Base-by-base conservation (phyloP, 2,113 vertebrate species). In the Cephalopterus ornatus region DNA sequence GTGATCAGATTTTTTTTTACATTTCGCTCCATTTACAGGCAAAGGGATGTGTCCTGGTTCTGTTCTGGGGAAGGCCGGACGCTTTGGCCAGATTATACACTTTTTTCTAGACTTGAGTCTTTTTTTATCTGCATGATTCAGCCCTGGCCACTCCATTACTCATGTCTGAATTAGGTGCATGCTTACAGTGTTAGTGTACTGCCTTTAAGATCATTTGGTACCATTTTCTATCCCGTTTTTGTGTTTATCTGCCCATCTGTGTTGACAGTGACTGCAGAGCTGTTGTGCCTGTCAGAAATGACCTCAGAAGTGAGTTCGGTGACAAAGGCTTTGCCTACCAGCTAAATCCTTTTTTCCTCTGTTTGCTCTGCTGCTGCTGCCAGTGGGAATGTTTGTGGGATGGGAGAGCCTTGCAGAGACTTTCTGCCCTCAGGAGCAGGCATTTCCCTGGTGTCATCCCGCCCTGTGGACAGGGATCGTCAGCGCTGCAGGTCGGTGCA, bases 221-320 rank as follows among this genome's bases (percentile, higher is more conserved):
- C 33, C 63, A 44, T 84, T 97, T 95, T 84, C 94, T 77, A 15
- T 92, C 41, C 47, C 15, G 4, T 2, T 94, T 96, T 79, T 87
- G 55, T 85, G 89, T 95, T 96, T 92, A 44, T 89, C 93, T 91
- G 86, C 93, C 71, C 75, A 13, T 85, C 85, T 75, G 65, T 68
- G 76, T 50, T 86, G 93, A 35, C 88, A 90, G 81, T 96, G 79
- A 77, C 81, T 83, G 13, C 91, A 92, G 96, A 93, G 83, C 94
- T 52, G 89, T 55, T 93, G 77, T 44, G 52, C 7, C 0, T 10
- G 42, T 53, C 73, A 39, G 42, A 37, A 59, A 62, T 46, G 19
- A 77, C 42, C 39, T 47, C 68, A 5, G 14, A 17, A 37, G 46
- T 53, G 10, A 70, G 24, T 62, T 71, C 50, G 39, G 56, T 92